A percentile compares a stretch with the other conserved stretches of the same genome.
Evolutionary conservation across 2,113 vertebrate species (phyloP).

Genomic region (Ciconia stormi): DNA sequence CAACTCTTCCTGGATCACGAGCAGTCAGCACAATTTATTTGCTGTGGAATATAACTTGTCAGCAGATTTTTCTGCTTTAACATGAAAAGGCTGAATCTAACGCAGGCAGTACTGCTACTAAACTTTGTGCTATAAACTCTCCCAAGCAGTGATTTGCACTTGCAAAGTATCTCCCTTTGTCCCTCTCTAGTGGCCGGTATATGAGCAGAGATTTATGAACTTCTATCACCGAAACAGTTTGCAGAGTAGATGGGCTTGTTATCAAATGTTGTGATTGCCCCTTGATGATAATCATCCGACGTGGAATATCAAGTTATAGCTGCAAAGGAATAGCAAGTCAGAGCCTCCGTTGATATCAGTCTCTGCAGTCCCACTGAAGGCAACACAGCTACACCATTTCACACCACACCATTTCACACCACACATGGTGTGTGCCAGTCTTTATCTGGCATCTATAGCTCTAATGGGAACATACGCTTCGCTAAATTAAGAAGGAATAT

Average conservation of each 20-base stretch:
- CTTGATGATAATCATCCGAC: background rate
- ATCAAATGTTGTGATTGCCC: background rate
- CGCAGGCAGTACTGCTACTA: background rate
- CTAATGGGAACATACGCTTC: conserved; percentile 32
- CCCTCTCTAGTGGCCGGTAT: background rate
- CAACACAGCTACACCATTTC: background rate
- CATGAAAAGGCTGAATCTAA: background rate
- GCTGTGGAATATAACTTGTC: background rate
- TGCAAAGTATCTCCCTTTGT: background rate
- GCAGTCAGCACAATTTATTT: conserved; percentile 1
- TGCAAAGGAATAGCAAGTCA: background rate
- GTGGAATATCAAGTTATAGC: background rate
- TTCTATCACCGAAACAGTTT: background rate
- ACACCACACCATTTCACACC: background rate
- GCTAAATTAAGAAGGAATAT: conserved; percentile 53
- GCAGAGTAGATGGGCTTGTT: background rate
- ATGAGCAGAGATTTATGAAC: background rate
- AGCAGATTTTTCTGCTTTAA: conserved; percentile 12
- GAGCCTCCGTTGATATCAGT: background rate
- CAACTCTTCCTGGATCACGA: background rate
- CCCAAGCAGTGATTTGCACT: background rate
- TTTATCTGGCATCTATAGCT: conserved; percentile 12
- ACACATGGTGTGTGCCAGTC: conserved; percentile 13
- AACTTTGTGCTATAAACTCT: background rate
- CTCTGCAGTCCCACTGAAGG: background rate